These are phyloP conservation scores for Microcaecilia unicolor DNA, from an alignment of 2,797 vertebrate genomes.

Conservation along the genomic window DNA sequence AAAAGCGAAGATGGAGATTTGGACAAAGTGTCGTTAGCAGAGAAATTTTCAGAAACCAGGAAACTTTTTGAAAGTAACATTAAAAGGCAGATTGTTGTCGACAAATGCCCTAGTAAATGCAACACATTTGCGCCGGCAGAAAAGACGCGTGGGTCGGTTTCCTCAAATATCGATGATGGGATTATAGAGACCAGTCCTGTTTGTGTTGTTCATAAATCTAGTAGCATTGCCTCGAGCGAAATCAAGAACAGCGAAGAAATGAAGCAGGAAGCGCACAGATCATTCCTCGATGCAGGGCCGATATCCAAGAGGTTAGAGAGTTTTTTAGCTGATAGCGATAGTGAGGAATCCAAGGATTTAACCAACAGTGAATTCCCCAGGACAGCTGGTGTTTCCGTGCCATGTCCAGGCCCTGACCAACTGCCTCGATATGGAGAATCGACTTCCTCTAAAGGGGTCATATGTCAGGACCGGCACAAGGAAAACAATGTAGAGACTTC, in stretches of 20 bases:
- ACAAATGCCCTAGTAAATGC: constrained; percentile 56
- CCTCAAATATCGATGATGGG: not conserved
- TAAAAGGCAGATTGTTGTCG: constrained; percentile 60
- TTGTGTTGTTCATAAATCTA: too few species aligned
- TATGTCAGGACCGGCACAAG: too few species aligned
- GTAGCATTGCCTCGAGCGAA: not conserved
- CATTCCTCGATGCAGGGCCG: constrained; percentile 73
- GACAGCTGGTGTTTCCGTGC: too few species aligned
- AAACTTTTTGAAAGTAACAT: constrained; percentile 83
- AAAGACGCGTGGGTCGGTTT: not conserved
- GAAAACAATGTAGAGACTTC: too few species aligned
- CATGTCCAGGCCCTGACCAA: too few species aligned
- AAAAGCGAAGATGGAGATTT: constrained; percentile 71
- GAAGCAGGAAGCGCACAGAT: constrained; percentile 22
- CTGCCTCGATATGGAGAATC: too few species aligned
- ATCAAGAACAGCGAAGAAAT: constrained; percentile 4
- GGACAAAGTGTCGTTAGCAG: constrained; percentile 80
- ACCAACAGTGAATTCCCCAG: too few species aligned
- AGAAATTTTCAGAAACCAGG: constrained; percentile 87
- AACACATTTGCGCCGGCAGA: too few species aligned
- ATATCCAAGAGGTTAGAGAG: constrained; percentile 78
- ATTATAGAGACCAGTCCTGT: not conserved
- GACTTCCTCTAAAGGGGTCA: too few species aligned
- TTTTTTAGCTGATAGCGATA: constrained; percentile 66
- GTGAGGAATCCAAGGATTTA: constrained; percentile 51